Evolutionary conservation across 1,140 invertebrate species (phyloP).

Genomic region (Listronotus bonariensis): DNA sequence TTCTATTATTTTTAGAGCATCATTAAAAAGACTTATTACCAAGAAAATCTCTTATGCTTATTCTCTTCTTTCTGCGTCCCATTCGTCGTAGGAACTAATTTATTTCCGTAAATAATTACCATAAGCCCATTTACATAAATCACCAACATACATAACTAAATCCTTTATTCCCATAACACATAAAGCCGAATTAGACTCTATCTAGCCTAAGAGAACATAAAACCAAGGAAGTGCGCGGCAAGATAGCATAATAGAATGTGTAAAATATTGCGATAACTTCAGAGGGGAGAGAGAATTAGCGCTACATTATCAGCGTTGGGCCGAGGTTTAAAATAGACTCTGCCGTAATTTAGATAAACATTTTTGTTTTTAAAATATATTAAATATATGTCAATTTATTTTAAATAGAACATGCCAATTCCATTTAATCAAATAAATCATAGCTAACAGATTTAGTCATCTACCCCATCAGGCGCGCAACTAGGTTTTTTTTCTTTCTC

Average conservation of each 20-base stretch:
- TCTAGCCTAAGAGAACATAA: constrained; percentile 31
- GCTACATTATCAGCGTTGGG: constrained; percentile 20
- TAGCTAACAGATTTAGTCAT: too few relatives aligned
- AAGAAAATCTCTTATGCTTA: constrained; percentile 10
- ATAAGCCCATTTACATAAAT: constrained; percentile 34
- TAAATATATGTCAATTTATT: background rate
- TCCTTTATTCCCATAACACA: constrained; percentile 33
- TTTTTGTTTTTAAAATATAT: background rate
- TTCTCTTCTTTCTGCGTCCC: constrained; percentile 9
- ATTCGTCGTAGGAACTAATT: constrained; percentile 22
- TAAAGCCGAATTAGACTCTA: constrained; percentile 34
- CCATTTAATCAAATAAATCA: too few relatives aligned
- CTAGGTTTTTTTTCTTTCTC: too few relatives aligned
- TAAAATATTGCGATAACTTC: constrained; percentile 33
- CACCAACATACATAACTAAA: constrained; percentile 28
- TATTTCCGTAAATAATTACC: constrained; percentile 36
- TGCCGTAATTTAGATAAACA: constrained; percentile 3
- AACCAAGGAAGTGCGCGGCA: constrained; percentile 31
- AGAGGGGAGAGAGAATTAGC: constrained; percentile 24
- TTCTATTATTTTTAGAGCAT: too few relatives aligned
- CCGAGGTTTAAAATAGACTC: constrained; percentile 2
- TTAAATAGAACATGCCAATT: too few relatives aligned
- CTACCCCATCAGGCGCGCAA: too few relatives aligned
- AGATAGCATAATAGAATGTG: constrained; percentile 37
- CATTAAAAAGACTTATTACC: too few relatives aligned